Percentiles rank a stretch among this genome's conserved stretches.
Conservation (phyloP, 2,797 vertebrate species). For the Phrynocephalus forsythii region DNA sequence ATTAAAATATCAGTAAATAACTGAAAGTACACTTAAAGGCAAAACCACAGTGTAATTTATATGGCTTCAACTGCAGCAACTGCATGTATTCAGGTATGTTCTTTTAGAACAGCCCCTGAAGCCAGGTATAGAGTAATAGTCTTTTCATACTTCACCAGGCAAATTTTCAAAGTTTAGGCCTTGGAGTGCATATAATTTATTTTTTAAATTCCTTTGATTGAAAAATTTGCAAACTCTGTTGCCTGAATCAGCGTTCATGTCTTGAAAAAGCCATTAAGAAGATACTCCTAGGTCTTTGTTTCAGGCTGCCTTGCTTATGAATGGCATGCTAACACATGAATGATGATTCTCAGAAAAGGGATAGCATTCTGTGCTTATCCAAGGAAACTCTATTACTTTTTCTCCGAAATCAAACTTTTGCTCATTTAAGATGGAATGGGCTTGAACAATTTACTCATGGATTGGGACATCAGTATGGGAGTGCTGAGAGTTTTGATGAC, state of each 20-base stretch:
- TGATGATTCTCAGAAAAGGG: not conserved
- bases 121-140: slow-evolving; percentile 36
- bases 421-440: not conserved
- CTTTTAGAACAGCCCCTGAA: slow-evolving; percentile 20
- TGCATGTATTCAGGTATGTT: too few relatives aligned
- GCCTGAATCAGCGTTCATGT: not conserved
- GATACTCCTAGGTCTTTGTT: too few relatives aligned
- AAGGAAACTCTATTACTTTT: not conserved
- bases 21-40: not conserved
- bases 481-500: not conserved
- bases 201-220: not conserved
- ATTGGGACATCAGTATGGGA: not conserved
- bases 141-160: slow-evolving; percentile 32
- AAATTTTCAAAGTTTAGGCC: too few relatives aligned
- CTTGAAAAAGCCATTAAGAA: not conserved
- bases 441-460: not conserved
- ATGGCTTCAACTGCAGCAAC: not conserved
- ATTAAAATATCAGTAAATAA: slow-evolving; percentile 16
- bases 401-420: not conserved
- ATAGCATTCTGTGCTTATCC: not conserved
- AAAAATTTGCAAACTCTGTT: not conserved
- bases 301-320: not conserved
- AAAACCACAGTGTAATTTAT: slow-evolving; percentile 39
- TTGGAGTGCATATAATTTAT: too few relatives aligned
- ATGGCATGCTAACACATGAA: not conserved